Percentiles rank a stretch among this genome's conserved stretches.
phyloP scores from a whole-genome alignment of 2,797 vertebrate genomes.

The Alosa sapidissima region DNA sequence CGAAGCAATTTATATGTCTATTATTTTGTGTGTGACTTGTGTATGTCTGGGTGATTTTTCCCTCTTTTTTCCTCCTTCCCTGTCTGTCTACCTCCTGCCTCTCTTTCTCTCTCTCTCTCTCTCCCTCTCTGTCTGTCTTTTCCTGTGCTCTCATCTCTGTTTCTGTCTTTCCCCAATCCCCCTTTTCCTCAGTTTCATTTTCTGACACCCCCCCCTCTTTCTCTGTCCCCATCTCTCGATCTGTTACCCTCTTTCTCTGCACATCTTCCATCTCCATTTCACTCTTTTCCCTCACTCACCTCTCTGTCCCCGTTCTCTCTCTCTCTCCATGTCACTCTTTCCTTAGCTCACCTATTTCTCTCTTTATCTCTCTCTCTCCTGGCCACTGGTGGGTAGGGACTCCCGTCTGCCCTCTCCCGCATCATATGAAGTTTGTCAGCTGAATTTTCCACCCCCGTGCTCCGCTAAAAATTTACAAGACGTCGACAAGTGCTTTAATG shows the following conservation, averaged over 20 bases:
- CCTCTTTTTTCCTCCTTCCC: constrained; percentile 51
- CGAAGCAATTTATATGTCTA: constrained; percentile 78
- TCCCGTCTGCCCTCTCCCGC: constrained; percentile 78
- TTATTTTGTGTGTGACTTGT: constrained; percentile 74
- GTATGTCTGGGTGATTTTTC: constrained; percentile 69
- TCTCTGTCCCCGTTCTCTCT: background rate
- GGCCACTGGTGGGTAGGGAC: constrained; percentile 78
- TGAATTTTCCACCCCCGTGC: constrained; percentile 77
- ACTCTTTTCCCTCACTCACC: background rate
- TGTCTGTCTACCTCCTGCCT: constrained; percentile 57
- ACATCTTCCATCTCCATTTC: background rate
- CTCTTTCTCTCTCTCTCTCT: constrained; percentile 49
- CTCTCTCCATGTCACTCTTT: constrained; percentile 19
- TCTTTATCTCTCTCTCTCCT: background rate
- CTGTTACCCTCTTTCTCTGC: constrained; percentile 12
- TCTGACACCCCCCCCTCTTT: background rate
- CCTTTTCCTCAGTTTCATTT: background rate
- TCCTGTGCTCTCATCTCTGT: background rate
- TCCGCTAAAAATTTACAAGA: constrained; percentile 84
- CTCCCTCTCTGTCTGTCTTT: background rate
- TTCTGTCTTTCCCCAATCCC: background rate
- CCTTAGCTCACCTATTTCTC: background rate
- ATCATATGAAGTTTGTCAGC: constrained; percentile 89
- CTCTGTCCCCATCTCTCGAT: constrained; percentile 25
- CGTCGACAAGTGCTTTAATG: constrained; percentile 93